These are phyloP conservation scores for Saxicola maurus DNA, from an alignment of 2,797 vertebrate species.

Conservation along the genomic window DNA sequence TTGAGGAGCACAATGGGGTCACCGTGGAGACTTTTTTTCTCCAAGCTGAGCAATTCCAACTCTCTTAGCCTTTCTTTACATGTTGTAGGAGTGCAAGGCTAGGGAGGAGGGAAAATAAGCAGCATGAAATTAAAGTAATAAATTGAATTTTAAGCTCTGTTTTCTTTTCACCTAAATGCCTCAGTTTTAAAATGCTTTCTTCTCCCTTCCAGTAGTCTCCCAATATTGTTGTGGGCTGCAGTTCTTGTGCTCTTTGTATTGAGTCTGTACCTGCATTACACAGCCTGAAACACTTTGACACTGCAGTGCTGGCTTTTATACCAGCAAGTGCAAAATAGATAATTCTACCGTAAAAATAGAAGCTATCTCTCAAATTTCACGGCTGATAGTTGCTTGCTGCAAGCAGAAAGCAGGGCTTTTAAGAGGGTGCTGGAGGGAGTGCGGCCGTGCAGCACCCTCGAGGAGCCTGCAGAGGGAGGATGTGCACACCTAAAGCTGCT, in stretches of 20 bases:
- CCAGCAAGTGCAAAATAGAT: accelerated
- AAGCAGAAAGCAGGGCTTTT: neutral
- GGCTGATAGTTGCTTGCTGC: neutral
- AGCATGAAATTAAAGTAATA: neutral
- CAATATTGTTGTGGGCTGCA: neutral
- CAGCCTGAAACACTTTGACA: neutral
- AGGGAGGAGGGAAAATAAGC: neutral
- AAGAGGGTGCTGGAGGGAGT: neutral
- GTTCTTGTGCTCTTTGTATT: neutral
- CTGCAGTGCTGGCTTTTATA: neutral
- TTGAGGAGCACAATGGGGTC: neutral
- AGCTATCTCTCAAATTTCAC: accelerated
- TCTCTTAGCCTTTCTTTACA: neutral
- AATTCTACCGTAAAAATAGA: neutral
- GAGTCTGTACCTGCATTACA: accelerated
- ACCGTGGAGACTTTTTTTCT: neutral
- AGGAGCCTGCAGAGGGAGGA: constrained; percentile 70
- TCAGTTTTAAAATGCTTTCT: neutral
- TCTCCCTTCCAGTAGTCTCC: accelerated
- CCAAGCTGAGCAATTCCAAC: neutral
- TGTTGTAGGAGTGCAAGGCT: neutral
- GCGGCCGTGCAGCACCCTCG: neutral
- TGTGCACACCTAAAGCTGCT: neutral
- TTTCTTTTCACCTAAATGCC: neutral
- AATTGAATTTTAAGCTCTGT: neutral